These are phyloP conservation scores for Erinaceus europaeus DNA, from an alignment of 2,113 vertebrate species.

Conservation along the genomic window DNA sequence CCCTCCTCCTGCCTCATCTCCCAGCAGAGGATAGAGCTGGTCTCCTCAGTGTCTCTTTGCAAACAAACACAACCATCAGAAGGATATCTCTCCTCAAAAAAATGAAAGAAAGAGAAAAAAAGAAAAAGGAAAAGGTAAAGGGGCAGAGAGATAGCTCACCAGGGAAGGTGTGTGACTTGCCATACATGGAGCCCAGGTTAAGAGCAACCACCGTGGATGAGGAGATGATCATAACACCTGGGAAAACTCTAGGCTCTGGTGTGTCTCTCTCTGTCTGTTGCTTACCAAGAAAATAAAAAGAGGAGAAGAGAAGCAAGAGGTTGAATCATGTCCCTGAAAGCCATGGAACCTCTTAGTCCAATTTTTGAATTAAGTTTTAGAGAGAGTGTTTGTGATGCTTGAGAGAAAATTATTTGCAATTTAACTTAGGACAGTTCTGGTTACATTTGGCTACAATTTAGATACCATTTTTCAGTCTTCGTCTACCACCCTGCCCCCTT, in stretches of 20 bases:
- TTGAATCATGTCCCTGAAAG: constrained; percentile 10
- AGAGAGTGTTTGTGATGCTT: constrained; percentile 67
- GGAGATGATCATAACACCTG: no score
- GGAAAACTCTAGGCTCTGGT: no score
- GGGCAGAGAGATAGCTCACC: background rate
- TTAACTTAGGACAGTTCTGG: constrained; percentile 49
- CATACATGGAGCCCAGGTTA: no score
- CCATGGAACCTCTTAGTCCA: constrained; percentile 34
- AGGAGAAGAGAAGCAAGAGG: background rate
- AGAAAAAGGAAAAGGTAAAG: background rate
- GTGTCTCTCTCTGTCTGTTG: no score
- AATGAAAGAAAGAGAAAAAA: no score
- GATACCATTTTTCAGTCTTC: constrained; percentile 76
- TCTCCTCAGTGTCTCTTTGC: background rate
- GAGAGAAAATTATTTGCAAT: constrained; percentile 71
- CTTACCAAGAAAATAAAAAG: background rate
- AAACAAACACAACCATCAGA: background rate
- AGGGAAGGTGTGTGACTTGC: no score
- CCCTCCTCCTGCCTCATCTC: background rate
- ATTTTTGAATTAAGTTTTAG: constrained; percentile 63
- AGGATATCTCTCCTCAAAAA: background rate
- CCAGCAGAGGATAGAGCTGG: background rate
- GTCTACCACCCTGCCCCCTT: background rate
- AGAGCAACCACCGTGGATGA: no score
- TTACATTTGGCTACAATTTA: constrained; percentile 78